Conservation (phyloP, 2,888 invertebrate genomes). For the Entomobrya multifasciata region DNA sequence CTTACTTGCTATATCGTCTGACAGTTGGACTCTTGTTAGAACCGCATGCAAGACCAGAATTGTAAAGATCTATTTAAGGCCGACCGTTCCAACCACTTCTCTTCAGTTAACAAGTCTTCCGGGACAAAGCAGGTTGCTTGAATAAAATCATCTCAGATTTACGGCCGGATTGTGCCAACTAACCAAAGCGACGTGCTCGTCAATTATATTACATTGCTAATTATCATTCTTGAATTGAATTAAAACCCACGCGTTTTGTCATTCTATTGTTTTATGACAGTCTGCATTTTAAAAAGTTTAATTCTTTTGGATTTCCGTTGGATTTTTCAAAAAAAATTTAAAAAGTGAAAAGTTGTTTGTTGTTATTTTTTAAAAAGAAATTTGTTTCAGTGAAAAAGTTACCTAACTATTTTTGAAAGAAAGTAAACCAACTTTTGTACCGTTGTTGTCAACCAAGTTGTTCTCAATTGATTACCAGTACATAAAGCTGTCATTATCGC, state of each 20-base stretch:
- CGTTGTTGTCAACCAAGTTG: constrained; percentile 14
- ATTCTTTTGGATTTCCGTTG: neutral
- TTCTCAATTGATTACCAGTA: neutral
- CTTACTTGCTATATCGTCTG: neutral
- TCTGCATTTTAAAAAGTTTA: neutral
- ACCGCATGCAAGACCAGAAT: neutral
- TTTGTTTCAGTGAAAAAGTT: constrained; percentile 10
- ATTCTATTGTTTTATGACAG: neutral
- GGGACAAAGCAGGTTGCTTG: constrained; percentile 61
- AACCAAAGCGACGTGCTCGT: constrained; percentile 37
- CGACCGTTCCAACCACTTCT: constrained; percentile 32
- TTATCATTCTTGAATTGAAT: neutral
- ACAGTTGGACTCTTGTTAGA: neutral
- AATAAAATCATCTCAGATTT: neutral
- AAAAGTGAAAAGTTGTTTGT: constrained; percentile 1
- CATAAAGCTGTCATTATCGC: neutral
- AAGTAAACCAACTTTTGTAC: constrained; percentile 3
- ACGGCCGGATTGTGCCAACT: constrained; percentile 26
- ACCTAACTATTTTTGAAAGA: neutral
- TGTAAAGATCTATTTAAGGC: constrained; percentile 63
- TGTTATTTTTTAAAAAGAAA: neutral
- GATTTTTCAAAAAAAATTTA: neutral
- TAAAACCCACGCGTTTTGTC: neutral
- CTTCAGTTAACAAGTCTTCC: constrained; percentile 71
- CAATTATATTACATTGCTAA: neutral